Conservation (phyloP, 2,888 invertebrate species). For the Smittia sp. region DNA sequence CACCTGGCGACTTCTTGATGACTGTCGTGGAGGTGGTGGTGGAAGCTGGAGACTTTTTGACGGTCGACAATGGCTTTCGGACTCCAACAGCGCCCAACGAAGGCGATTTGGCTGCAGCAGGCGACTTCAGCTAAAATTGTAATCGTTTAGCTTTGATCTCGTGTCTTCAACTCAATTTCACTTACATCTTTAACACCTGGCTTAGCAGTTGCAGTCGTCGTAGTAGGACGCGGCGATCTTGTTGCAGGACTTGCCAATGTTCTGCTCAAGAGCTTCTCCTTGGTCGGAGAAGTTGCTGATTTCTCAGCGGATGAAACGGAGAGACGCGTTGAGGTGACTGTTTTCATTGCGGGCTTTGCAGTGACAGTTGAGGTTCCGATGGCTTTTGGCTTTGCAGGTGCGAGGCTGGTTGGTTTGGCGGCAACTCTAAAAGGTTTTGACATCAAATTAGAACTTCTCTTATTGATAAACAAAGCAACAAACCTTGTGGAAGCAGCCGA, state of each 20-base stretch:
- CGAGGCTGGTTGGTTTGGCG: conserved; percentile 25
- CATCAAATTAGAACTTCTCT: not conserved
- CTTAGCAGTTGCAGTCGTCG: not conserved
- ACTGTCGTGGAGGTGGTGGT: conserved; percentile 1
- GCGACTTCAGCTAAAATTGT: conserved; percentile 19
- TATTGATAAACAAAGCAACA: not conserved
- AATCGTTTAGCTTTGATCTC: not conserved
- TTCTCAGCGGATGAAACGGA: not conserved
- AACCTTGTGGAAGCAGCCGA: conserved; percentile 23
- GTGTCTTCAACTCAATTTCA: not conserved
- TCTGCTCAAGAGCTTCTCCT: conserved; percentile 5
- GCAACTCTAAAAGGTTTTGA: conserved; percentile 24
- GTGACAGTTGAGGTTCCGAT: conserved; percentile 3
- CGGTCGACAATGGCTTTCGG: conserved; percentile 27
- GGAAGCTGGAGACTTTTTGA: conserved; percentile 3
- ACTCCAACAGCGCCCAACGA: conserved; percentile 14
- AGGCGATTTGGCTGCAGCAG: not conserved
- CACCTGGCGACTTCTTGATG: conserved; percentile 1
- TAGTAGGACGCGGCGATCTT: not conserved
- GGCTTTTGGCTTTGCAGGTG: conserved; percentile 22
- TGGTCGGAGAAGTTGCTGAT: conserved; percentile 15
- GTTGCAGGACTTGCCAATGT: not conserved
- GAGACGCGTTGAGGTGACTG: not conserved
- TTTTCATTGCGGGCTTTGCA: not conserved
- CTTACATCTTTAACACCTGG: conserved; percentile 30